Base-by-base conservation (phyloP, 2,888 invertebrate genomes). In the Perdita meconis region DNA sequence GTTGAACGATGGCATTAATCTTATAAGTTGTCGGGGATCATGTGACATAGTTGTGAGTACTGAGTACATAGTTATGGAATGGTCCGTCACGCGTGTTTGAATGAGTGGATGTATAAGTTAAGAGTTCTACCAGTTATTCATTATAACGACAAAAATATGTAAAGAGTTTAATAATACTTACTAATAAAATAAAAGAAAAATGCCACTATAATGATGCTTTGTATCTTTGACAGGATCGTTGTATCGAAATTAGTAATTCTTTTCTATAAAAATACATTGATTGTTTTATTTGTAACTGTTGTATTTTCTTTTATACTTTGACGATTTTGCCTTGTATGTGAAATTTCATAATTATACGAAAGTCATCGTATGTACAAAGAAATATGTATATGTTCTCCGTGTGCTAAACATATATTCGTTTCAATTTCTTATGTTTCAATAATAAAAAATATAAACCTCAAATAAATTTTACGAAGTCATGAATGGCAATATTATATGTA, bases 241-340 rank as follows among this genome's bases (percentile, higher is more conserved):
- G 19, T 53, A 36, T 47, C 12, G 5, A 12, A 51, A 42, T 57
- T 47, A 36, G 8, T 19, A 44, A 24, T 24, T 47, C 36, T 10
- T 53, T 22, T 26, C 19, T 13, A 42, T 50, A 42, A 57, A 56
- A 36, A 67, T 22, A 4, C 4, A 8, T 53, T n/a, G 42, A 34
- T 42, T 19, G 3, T 40, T n/a, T 34, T 51, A n/a, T 19, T 36
- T 38, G 19, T 38, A n/a, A 47, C 47, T 16, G 16, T 47, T 30
- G n/a, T n/a, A 72, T 98, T 98, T 91, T 97, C 98, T 0, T 97
- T 98, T 92, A 96, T 98, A 87, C 98, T 98, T 93, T 94, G 96
- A 2, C 94, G 95, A 51, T n/a, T n/a, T n/a, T 97, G 97, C 89
- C 92, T 96, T 77, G 94, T 94, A 60, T 96, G 96, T 89, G 93